Base-by-base conservation (phyloP, 23 tunicate species). In the Oikopleura dioica region DNA sequence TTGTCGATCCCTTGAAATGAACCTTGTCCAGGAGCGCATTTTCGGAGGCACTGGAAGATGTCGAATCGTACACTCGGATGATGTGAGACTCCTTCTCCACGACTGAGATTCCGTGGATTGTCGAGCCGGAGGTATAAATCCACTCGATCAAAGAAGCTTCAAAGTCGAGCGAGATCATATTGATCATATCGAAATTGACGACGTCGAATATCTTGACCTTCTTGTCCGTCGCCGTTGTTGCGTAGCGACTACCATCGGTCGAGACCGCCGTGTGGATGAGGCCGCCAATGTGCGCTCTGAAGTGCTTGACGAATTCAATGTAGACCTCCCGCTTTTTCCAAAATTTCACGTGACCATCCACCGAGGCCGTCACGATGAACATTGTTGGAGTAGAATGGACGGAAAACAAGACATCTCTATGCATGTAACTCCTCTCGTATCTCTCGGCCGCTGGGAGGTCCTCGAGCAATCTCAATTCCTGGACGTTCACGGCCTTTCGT, bases 141-240 rank as follows among this genome's bases (percentile, higher is more conserved):
- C 97, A 91, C 38, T 86, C 87, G 29, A 35, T 16, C 2, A 36
- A 2, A 2, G 24, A 2, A 26, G 78, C 31, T 4, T 35, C 82
- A 26, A 36, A 83, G 76, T 85, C 86, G 2, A 89, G 78, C 38
- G 87, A 82, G 21, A 89, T 67, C 96, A 89, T 91, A 76, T 91
- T 91, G 75, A 91, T 91, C 97, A 91, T 91, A 75, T 91, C 97
- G 76, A 91, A 91, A 69, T 91, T 91, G 29, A 91, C 76, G 16
- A 91, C 86, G 78, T 91, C 97, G 77, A 91, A 91, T 9, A 91
- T 84, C n/a, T 36, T 36, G 24, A 75, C 4, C 28, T 75, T 75
- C 33, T 63, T 63, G 33, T 63, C 72, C 2, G 30, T 28, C 2
- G 72, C 72, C 4, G 30, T 12, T 21, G 33, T 63, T 4, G 72